Evolutionary conservation across 1,140 invertebrate genomes (phyloP).

Genomic region (Cepaea nemoralis): DNA sequence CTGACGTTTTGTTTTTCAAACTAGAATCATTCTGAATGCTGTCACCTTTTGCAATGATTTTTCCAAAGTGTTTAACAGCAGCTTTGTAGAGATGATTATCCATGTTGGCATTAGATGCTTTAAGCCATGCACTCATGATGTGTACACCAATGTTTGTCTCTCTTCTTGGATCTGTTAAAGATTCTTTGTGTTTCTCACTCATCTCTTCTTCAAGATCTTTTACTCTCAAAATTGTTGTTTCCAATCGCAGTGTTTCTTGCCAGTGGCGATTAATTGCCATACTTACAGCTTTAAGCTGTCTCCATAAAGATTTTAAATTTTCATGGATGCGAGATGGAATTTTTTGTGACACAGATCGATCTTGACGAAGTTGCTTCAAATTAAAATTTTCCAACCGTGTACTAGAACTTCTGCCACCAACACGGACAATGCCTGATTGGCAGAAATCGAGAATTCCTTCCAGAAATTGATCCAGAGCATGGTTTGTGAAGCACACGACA

Average conservation of each 20-base stretch:
- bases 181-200: conserved; percentile 2
- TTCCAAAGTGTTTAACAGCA: background rate
- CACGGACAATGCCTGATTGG: conserved; percentile 28
- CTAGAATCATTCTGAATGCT: background rate
- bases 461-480: conserved; percentile 90
- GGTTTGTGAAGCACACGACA: conserved; percentile 88
- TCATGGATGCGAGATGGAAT: background rate
- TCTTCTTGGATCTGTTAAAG: conserved; percentile 13
- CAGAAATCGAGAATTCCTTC: conserved; percentile 39
- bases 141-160: background rate
- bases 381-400: conserved; percentile 22
- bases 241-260: conserved; percentile 23
- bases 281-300: conserved; percentile 7
- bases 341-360: background rate
- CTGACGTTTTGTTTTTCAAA: background rate
- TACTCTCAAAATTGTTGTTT: conserved; percentile 10
- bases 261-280: background rate
- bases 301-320: background rate
- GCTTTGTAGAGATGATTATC: conserved; percentile 24
- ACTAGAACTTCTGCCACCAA: conserved; percentile 37
- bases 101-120: conserved; percentile 30
- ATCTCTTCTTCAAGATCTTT: conserved; percentile 19
- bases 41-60: conserved; percentile 3
- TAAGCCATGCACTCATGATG: conserved; percentile 25
- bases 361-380: conserved; percentile 20